Evolutionary conservation across 1,140 invertebrate genomes (phyloP).

Genomic region (Tribolium castaneum): DNA sequence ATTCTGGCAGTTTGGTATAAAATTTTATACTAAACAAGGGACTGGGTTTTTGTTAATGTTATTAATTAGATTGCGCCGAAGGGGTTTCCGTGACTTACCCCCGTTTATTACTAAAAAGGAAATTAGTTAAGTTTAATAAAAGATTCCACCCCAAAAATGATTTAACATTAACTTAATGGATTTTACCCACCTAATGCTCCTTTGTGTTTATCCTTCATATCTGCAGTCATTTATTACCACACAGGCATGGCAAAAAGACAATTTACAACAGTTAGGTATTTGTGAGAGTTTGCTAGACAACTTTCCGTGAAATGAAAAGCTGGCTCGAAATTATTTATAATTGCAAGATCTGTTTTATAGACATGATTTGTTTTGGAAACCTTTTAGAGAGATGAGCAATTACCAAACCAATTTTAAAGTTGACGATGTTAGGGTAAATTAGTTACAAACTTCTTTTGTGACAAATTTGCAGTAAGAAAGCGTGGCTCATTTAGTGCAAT

Average conservation of each 20-base stretch:
- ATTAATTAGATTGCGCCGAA: conserved; percentile 21
- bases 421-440: not conserved
- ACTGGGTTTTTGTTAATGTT: not conserved
- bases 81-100: conserved; percentile 21
- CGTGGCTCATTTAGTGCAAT: not conserved
- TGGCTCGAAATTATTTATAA: not conserved
- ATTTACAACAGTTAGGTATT: not conserved
- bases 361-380: not conserved
- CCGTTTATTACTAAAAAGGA: conserved; percentile 12
- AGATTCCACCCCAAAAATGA: conserved; percentile 23
- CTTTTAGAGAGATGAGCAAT: not conserved
- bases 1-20: not conserved
- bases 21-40: not conserved
- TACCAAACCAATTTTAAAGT: not conserved
- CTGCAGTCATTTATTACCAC: conserved; percentile 23
- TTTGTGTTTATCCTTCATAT: conserved; percentile 9
- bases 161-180: conserved; percentile 38
- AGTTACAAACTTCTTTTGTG: not conserved
- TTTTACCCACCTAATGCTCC: conserved; percentile 2
- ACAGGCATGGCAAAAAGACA: not conserved
- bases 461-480: not conserved
- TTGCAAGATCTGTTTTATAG: no score
- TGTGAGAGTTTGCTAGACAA: not conserved
- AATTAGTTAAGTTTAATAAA: conserved; percentile 39
- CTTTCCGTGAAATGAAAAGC: not conserved